Evolutionary conservation across 2,888 invertebrate species (phyloP).

Genomic region (Drosophila birchii): DNA sequence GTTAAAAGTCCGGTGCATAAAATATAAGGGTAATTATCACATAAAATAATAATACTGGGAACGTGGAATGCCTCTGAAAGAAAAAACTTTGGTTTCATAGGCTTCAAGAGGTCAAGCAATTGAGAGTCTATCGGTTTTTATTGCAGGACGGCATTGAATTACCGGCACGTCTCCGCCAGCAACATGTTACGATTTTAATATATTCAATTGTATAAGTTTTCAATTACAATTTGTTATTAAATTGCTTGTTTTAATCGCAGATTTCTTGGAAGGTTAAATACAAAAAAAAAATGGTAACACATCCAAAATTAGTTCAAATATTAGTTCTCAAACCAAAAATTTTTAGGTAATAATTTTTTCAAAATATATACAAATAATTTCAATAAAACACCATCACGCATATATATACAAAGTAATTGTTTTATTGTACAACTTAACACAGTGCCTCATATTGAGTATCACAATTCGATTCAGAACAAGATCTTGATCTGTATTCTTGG

Average conservation of each 20-base stretch:
- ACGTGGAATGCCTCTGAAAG: constrained; percentile 10
- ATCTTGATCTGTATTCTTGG: constrained; percentile 1
- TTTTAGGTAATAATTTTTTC: not conserved
- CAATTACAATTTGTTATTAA: not conserved
- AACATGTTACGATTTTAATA: constrained; percentile 58
- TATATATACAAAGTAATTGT: constrained; percentile 4
- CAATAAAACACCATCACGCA: constrained; percentile 23
- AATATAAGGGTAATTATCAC: constrained; percentile 23
- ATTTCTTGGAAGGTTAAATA: not conserved
- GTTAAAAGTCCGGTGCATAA: not conserved
- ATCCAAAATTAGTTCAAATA: not conserved
- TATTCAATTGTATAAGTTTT: constrained; percentile 51
- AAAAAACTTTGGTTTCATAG: constrained; percentile 3
- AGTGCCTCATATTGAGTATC: constrained; percentile 61
- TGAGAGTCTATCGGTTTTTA: constrained; percentile 12
- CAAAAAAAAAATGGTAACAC: not conserved
- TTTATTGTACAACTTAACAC: constrained; percentile 57
- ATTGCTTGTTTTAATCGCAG: not conserved
- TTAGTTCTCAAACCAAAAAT: constrained; percentile 6
- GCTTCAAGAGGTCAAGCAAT: constrained; percentile 1
- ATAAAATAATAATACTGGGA: constrained; percentile 14
- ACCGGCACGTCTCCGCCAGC: constrained; percentile 54
- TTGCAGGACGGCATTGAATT: constrained; percentile 53
- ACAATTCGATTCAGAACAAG: constrained; percentile 44
- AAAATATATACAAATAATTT: not conserved